Conservation (phyloP, 2,113 vertebrate genomes). For the Lipophrys pholis region DNA sequence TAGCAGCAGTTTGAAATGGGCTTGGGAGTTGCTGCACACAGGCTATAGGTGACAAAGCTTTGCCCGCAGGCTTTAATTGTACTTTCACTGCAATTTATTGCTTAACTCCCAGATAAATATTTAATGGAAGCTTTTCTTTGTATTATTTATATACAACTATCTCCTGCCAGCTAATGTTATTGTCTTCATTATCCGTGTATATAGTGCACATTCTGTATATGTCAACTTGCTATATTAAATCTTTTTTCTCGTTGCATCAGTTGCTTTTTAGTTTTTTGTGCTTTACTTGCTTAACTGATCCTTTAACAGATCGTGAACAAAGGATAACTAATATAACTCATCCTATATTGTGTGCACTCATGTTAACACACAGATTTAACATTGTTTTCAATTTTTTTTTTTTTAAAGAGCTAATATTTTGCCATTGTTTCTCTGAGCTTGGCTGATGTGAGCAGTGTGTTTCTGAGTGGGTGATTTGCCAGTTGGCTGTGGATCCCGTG, state of each 20-base stretch:
- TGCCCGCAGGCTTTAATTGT: background rate
- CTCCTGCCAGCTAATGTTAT: background rate
- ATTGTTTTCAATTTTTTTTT: background rate
- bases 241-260: too few species aligned
- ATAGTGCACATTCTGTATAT: too few species aligned
- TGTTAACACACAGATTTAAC: background rate
- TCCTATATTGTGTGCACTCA: background rate
- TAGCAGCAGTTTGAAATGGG: background rate
- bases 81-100: background rate
- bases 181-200: too few species aligned
- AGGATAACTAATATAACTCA: background rate
- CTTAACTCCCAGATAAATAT: background rate
- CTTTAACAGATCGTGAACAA: background rate
- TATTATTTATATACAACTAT: background rate
- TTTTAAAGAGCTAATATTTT: background rate
- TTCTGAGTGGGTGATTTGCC: constrained; percentile 44
- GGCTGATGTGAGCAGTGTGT: constrained; percentile 29
- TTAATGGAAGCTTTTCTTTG: too few species aligned
- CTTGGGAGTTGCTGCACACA: background rate
- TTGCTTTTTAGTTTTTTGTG: too few species aligned
- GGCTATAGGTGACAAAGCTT: background rate
- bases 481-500: constrained; percentile 42
- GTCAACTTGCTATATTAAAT: too few species aligned
- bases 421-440: constrained; percentile 18
- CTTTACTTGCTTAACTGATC: too few species aligned